phyloP scores from a whole-genome alignment of 92 coral and sea anemone genomes.

The Galaxea fascicularis region DNA sequence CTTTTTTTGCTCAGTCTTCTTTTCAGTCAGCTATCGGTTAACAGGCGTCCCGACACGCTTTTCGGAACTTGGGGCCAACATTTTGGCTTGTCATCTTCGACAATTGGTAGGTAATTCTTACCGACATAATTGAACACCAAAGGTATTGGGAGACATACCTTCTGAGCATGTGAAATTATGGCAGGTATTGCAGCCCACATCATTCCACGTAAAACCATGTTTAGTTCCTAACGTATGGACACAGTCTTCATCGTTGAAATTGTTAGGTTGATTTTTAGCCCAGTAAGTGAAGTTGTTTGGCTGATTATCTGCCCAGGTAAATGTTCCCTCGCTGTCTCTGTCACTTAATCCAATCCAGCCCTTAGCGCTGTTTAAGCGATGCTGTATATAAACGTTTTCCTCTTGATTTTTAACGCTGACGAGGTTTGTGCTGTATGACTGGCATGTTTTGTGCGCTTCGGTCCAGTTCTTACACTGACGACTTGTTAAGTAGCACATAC shows the following conservation, averaged over 20 bases:
- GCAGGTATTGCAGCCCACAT: constrained; percentile 59
- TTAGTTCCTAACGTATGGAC: constrained; percentile 63
- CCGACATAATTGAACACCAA: too few species aligned
- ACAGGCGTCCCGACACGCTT: too few species aligned
- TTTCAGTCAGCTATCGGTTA: too few species aligned
- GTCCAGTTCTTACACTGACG: constrained; percentile 50
- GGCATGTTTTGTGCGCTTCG: constrained; percentile 36
- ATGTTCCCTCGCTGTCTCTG: constrained; percentile 46
- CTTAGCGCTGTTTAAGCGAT: constrained; percentile 53
- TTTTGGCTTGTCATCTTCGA: too few species aligned
- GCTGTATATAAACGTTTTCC: constrained; percentile 53
- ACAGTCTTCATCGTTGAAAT: constrained; percentile 61
- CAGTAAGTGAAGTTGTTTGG: constrained; percentile 48
- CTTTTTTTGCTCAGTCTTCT: too few species aligned
- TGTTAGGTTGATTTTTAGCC: constrained; percentile 65
- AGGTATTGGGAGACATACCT: neutral
- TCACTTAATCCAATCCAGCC: constrained; percentile 68
- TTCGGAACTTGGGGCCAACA: too few species aligned
- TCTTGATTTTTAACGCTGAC: constrained; percentile 38
- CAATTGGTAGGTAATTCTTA: too few species aligned
- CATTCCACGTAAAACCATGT: constrained; percentile 63
- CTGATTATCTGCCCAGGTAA: constrained; percentile 48
- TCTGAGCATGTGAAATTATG: constrained; percentile 67
- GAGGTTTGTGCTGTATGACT: constrained; percentile 19
- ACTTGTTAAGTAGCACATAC: constrained; percentile 51